Base-by-base conservation (phyloP, 2,888 invertebrate genomes). In the Serripes groenlandicus region DNA sequence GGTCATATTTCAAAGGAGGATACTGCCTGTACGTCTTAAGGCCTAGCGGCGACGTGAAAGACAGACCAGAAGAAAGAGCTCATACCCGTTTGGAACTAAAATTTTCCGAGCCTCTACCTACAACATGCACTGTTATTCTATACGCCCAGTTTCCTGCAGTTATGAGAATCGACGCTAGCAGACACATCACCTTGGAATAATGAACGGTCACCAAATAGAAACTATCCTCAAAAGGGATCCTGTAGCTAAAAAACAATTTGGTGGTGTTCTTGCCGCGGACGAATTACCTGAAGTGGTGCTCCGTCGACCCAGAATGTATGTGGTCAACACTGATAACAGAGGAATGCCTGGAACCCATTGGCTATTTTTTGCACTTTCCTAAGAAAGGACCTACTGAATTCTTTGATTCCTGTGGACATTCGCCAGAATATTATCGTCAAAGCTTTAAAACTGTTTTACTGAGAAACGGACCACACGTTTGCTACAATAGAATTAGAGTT, bases 21-120 rank as follows among this genome's bases (percentile, higher is more conserved):
- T 81, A 77, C 30, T 77, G 81, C 32, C 49, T 81, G 23, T 81
- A 81, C 73, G 76, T 34, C 5, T n/a, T 81, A 3, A 64, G 75
- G 28, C 69, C 75, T n/a, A 75, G 70, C 35, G 74, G 69, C 21
- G 62, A 58, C 64, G 62, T 54, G n/a, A 68, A 68, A n/a, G 81
- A 76, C 52, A 81, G 78, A 37, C 69, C 66, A 5, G 75, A 81
- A 75, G 35, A 78, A 73, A 78, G 32, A 58, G 85, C 75, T 32
- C 76, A 79, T 32, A 78, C 75, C 75, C 75, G 80, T 32, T 54
- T 80, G 49, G 85, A 85, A 72, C 66, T 80, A 21, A 75, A 74
- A 34, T 85, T 80, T 42, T 52, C 70, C n/a, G 71, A 28, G 11
- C 54, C 85, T 52, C 68, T 82, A 75, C 79, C 77, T 1, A 80